Percentiles rank a stretch among this genome's conserved stretches.
Conservation (phyloP, 2,888 invertebrate species). For the Andrena praecox region DNA sequence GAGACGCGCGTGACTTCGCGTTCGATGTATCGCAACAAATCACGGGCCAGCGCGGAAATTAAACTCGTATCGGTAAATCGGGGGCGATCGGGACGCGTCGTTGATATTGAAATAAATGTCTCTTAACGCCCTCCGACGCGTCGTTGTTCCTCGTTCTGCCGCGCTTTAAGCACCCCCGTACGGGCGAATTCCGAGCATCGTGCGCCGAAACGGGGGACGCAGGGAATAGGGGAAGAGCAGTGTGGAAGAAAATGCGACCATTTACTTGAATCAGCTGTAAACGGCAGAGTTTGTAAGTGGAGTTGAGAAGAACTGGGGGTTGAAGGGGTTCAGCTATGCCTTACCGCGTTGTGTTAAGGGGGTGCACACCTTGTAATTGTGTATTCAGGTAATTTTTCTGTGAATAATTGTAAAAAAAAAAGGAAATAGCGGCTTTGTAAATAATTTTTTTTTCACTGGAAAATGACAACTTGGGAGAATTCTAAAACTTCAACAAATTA, state of each 20-base stretch:
- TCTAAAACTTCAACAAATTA: too few species aligned
- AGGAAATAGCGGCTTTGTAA: too few species aligned
- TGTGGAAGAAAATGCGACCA: background rate
- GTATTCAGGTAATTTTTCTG: too few species aligned
- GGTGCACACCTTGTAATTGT: too few species aligned
- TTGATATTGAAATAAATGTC: conserved; percentile 49
- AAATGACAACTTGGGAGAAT: too few species aligned
- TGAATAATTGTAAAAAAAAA: too few species aligned
- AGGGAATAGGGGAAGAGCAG: background rate
- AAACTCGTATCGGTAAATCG: conserved; percentile 37
- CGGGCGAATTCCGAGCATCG: background rate
- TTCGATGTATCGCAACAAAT: conserved; percentile 51
- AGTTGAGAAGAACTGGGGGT: too few species aligned
- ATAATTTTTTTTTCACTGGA: too few species aligned
- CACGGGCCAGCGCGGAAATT: conserved; percentile 49
- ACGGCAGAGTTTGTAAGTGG: too few species aligned
- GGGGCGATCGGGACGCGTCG: conserved; percentile 39
- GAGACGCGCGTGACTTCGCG: conserved; percentile 39
- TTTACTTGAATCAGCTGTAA: background rate
- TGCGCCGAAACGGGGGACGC: background rate
- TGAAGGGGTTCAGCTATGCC: too few species aligned
- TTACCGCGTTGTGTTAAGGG: too few species aligned
- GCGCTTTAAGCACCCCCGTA: background rate
- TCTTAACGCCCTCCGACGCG: conserved; percentile 22
- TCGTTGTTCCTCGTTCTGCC: conserved; percentile 22